Evolutionary conservation across 2,113 vertebrate species (phyloP).

Genomic region (Hemibagrus wyckioides): DNA sequence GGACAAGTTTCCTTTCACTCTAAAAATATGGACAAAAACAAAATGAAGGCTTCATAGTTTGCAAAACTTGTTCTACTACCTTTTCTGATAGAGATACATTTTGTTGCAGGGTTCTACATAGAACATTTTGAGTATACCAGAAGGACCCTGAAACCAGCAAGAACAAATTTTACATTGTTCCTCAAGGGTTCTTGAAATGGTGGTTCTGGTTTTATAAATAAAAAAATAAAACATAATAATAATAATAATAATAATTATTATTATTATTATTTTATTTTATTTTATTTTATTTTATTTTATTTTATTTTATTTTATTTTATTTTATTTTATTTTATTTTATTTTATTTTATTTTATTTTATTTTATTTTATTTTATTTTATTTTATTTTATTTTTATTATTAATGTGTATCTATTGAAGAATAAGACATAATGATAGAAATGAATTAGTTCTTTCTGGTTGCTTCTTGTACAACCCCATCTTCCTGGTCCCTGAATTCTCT

Average conservation of each 20-base stretch:
- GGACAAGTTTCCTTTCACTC: slow-evolving; percentile 8
- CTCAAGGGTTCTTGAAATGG: background rate
- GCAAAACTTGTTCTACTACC: background rate
- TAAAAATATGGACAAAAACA: background rate
- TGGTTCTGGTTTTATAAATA: background rate
- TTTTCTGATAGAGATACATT: background rate
- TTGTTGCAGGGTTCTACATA: background rate
- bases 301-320: too few species aligned
- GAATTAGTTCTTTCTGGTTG: background rate
- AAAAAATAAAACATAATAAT: too few species aligned
- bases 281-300: too few species aligned
- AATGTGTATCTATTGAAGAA: background rate
- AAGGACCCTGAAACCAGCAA: background rate
- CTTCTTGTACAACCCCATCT: background rate
- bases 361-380: too few species aligned
- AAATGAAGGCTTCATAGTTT: background rate
- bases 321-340: too few species aligned
- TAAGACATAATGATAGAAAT: background rate
- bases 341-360: too few species aligned
- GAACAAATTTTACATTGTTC: background rate
- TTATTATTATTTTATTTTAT: too few species aligned
- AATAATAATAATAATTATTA: too few species aligned
- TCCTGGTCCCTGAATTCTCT: background rate
- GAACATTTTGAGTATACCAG: background rate
- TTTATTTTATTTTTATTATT: background rate